phyloP scores from a whole-genome alignment of 1,140 invertebrate genomes.

The Teleogryllus occipitalis region DNA sequence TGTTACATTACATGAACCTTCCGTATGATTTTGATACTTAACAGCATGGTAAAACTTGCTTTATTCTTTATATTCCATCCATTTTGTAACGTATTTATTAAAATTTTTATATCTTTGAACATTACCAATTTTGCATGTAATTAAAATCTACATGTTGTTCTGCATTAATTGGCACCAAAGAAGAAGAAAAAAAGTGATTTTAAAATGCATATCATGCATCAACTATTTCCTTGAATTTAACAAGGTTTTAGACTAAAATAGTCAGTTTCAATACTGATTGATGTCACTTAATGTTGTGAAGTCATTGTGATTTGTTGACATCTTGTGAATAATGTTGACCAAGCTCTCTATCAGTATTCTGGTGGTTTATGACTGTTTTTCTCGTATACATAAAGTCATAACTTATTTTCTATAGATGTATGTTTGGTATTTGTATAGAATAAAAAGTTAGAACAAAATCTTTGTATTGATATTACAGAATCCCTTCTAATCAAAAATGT shows the following conservation, averaged over 20 bases:
- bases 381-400: constrained; percentile 11
- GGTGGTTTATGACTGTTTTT: background rate
- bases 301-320: background rate
- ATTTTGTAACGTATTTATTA: background rate
- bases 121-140: background rate
- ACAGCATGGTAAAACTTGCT: background rate
- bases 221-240: background rate
- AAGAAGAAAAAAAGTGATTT: background rate
- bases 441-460: constrained; percentile 8
- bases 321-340: background rate
- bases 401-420: constrained; percentile 18
- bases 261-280: background rate
- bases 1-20: too few relatives aligned
- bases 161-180: background rate
- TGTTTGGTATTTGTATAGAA: constrained; percentile 8
- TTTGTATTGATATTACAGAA: too few relatives aligned
- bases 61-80: background rate
- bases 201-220: background rate
- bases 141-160: background rate
- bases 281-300: constrained; percentile 1
- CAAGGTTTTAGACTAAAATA: background rate
- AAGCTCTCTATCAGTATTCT: constrained; percentile 4
- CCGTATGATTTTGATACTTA: too few relatives aligned
- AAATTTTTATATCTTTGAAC: background rate
- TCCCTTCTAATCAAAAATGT: too few relatives aligned